Conservation (phyloP, 2,888 invertebrate species). For the Sericinus montela region DNA sequence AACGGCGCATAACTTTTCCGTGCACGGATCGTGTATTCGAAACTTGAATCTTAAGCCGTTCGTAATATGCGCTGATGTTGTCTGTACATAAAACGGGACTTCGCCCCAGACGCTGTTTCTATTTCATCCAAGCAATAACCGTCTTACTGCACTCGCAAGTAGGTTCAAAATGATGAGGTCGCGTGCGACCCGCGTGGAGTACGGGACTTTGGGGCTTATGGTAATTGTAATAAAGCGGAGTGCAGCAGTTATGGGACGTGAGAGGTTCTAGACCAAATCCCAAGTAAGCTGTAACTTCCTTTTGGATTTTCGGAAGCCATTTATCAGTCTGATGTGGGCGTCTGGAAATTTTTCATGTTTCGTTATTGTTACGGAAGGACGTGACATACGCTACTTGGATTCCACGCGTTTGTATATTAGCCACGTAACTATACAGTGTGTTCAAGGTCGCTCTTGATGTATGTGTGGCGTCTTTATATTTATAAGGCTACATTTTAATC, state of each 20-base stretch:
- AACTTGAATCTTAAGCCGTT: conserved; percentile 63
- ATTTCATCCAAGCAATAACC: conserved; percentile 76
- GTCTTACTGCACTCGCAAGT: conserved; percentile 70
- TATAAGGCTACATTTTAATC: background rate
- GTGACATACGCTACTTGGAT: conserved; percentile 56
- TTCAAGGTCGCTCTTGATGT: conserved; percentile 35
- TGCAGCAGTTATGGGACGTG: conserved; percentile 80
- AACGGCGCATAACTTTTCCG: conserved; percentile 59
- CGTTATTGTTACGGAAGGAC: conserved; percentile 71
- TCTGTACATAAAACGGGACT: conserved; percentile 47
- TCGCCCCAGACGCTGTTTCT: conserved; percentile 67
- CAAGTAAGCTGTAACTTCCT: conserved; percentile 81
- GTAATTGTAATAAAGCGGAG: conserved; percentile 80
- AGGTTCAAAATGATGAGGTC: conserved; percentile 77
- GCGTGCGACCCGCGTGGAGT: conserved; percentile 59
- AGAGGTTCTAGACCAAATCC: conserved; percentile 81
- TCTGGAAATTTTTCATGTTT: conserved; percentile 80
- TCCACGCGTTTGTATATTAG: conserved; percentile 51
- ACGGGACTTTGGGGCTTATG: conserved; percentile 79
- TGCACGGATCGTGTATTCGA: conserved; percentile 27
- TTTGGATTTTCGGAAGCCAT: conserved; percentile 81
- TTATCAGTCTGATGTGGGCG: conserved; percentile 80
- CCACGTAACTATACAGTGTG: conserved; percentile 40
- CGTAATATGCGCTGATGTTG: conserved; percentile 62
- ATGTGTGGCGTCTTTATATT: background rate